Conservation (phyloP, 2,888 invertebrate species). For the Pachliopta kotzebuea region DNA sequence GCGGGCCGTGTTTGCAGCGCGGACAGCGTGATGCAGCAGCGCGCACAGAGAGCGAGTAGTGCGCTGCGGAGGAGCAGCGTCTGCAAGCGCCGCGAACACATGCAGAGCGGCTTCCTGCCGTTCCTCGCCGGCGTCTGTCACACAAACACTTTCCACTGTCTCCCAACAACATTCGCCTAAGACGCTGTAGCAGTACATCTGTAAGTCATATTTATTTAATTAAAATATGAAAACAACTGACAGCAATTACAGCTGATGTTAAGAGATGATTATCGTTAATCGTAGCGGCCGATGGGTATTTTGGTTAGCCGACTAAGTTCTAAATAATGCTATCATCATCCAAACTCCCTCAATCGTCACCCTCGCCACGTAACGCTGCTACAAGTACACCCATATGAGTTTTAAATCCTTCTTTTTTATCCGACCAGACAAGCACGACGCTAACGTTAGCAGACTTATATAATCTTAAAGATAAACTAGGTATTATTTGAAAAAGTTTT, state of each 20-base stretch:
- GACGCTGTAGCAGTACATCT: constrained; percentile 93
- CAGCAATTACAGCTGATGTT: no score
- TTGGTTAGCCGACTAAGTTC: no score
- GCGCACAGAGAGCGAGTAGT: constrained; percentile 68
- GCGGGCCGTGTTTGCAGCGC: constrained; percentile 46
- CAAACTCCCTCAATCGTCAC: no score
- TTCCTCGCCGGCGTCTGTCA: constrained; percentile 77
- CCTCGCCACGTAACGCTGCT: no score
- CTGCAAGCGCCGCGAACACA: constrained; percentile 74
- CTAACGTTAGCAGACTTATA: no score
- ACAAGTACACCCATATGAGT: no score
- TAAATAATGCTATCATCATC: no score
- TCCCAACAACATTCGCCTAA: constrained; percentile 87
- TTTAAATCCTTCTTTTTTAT: no score
- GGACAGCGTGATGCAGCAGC: constrained; percentile 45
- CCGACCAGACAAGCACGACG: no score
- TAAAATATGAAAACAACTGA: no score
- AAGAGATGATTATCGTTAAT: no score
- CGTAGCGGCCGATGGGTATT: no score
- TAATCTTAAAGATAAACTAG: not conserved
- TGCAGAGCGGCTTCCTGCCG: constrained; percentile 72
- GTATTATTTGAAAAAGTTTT: constrained; percentile 42
- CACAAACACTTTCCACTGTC: constrained; percentile 83
- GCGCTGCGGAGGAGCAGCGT: constrained; percentile 65
- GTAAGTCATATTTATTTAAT: constrained; percentile 24